Conservation (phyloP, 2,888 invertebrate species). For the Meteorus colon region DNA sequence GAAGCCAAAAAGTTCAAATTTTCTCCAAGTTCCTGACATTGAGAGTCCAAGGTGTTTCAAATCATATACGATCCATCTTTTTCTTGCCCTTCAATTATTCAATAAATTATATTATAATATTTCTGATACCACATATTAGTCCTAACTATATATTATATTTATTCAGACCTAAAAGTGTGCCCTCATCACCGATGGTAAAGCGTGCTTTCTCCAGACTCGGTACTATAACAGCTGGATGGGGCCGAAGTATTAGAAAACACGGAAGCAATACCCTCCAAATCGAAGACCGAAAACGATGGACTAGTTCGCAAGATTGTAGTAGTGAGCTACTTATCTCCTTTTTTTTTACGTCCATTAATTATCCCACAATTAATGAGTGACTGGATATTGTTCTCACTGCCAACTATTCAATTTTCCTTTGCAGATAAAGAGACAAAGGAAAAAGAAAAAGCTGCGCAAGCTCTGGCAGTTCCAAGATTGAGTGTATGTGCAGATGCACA, state of each 20-base stretch:
- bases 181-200: slow-evolving; percentile 95
- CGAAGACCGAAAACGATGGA: slow-evolving; percentile 93
- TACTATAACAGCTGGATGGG: slow-evolving; percentile 93
- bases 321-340: slow-evolving; percentile 76
- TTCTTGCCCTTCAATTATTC: not conserved
- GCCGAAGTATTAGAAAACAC: slow-evolving; percentile 88
- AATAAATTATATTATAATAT: too few relatives aligned
- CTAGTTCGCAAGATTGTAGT: slow-evolving; percentile 93
- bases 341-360: slow-evolving; percentile 23
- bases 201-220: slow-evolving; percentile 92
- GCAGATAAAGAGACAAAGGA: slow-evolving; percentile 87
- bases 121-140: not conserved
- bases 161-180: slow-evolving; percentile 91
- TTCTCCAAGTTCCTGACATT: slow-evolving; percentile 92
- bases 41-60: slow-evolving; percentile 81
- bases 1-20: slow-evolving; percentile 92
- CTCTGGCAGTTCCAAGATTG: slow-evolving; percentile 87
- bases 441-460: slow-evolving; percentile 81
- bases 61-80: slow-evolving; percentile 4
- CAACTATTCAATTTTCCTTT: slow-evolving; percentile 52
- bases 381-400: not conserved
- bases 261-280: slow-evolving; percentile 87
- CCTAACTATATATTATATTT: not conserved
- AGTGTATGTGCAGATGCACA: slow-evolving; percentile 96
- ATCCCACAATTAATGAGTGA: slow-evolving; percentile 19